A percentile compares a stretch with the other conserved stretches of the same genome.
These are phyloP conservation scores for Formica selysi DNA, from an alignment of 1,140 invertebrate species.

Conservation along the genomic window DNA sequence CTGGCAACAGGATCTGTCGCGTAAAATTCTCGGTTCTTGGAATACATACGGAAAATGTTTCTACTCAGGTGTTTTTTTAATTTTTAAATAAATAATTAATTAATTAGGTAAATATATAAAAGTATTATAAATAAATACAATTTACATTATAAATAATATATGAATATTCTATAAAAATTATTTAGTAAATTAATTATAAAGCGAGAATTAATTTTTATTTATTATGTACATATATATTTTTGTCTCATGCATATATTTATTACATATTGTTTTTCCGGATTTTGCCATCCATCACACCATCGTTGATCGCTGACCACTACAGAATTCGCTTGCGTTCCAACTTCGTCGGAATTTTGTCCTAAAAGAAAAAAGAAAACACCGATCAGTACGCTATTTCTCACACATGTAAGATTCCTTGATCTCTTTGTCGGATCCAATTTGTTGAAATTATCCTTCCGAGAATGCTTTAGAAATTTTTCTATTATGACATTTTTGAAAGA, in stretches of 20 bases:
- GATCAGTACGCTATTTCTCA: background rate
- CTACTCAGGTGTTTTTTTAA: background rate
- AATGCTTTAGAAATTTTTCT: background rate
- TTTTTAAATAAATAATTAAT: background rate
- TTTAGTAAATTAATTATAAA: too few relatives aligned
- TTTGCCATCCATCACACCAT: slow-evolving; percentile 21
- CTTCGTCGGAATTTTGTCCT: slow-evolving; percentile 40
- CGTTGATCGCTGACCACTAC: slow-evolving; percentile 21
- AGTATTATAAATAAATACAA: slow-evolving; percentile 6
- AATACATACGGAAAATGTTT: too few relatives aligned
- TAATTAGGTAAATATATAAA: background rate
- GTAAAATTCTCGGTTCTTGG: slow-evolving; percentile 6
- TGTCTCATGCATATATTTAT: slow-evolving; percentile 7
- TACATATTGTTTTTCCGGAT: background rate
- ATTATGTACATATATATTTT: background rate
- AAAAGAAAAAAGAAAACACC: slow-evolving; percentile 15
- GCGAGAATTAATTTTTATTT: background rate
- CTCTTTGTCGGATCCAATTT: slow-evolving; percentile 29
- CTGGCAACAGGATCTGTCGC: background rate
- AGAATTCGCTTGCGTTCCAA: slow-evolving; percentile 55
- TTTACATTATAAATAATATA: background rate
- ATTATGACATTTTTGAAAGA: background rate
- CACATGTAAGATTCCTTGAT: slow-evolving; percentile 49
- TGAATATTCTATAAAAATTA: background rate
- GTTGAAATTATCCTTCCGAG: background rate